These are phyloP conservation scores for Drosophila tanythrix DNA, from an alignment of 2,888 invertebrate genomes.

Conservation along the genomic window DNA sequence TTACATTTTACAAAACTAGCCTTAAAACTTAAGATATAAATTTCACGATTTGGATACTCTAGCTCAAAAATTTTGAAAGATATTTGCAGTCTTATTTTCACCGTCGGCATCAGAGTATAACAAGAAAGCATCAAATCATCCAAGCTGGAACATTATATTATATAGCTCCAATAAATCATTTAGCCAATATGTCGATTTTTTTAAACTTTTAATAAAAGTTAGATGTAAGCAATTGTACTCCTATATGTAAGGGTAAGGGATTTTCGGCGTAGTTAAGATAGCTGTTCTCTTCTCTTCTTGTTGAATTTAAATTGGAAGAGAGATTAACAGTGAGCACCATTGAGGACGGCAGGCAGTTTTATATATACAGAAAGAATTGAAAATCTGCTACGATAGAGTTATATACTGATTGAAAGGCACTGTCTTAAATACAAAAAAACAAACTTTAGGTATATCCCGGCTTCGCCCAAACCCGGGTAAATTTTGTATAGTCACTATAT, in stretches of 20 bases:
- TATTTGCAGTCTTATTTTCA: neutral
- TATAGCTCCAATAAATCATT: neutral
- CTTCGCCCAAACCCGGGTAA: neutral
- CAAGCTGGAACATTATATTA: neutral
- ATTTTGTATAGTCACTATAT: neutral
- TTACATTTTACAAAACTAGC: neutral
- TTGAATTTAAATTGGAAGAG: neutral
- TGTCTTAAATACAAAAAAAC: neutral
- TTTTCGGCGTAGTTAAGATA: neutral
- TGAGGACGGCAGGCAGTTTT: neutral
- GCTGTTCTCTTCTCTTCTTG: neutral
- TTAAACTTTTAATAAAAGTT: neutral
- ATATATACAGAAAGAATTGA: neutral
- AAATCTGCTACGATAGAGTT: neutral
- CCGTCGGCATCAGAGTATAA: neutral
- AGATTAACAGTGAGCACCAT: neutral
- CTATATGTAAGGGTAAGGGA: neutral
- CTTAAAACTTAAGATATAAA: neutral
- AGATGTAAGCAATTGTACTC: neutral
- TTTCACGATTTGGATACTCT: neutral
- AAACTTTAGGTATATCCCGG: neutral
- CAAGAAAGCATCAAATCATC: neutral
- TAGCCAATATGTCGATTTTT: neutral
- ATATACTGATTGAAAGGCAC: neutral
- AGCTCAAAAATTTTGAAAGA: neutral